Evolutionary conservation across 1,140 invertebrate species (phyloP).

Genomic region (Bombus turneri): DNA sequence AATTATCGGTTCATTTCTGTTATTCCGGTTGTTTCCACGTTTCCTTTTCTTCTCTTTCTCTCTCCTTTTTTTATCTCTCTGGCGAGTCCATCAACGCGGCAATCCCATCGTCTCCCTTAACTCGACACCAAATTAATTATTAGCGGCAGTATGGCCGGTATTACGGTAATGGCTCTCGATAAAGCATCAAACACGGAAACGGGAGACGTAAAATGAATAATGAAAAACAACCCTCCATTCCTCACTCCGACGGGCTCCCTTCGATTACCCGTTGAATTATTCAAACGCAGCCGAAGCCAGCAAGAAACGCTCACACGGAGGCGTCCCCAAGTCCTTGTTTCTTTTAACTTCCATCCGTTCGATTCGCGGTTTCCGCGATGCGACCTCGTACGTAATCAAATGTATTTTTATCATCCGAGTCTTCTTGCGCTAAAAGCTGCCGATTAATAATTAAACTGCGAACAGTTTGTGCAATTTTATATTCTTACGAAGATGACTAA

Average conservation of each 20-base stretch:
- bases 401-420: background rate
- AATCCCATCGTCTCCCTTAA: background rate
- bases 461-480: no score
- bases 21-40: background rate
- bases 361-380: background rate
- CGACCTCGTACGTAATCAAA: background rate
- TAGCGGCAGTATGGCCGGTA: background rate
- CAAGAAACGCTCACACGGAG: background rate
- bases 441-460: background rate
- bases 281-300: constrained; percentile 8
- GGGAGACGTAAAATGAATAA: constrained; percentile 32
- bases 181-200: constrained; percentile 34
- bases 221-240: constrained; percentile 24
- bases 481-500: no score
- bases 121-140: constrained; percentile 28
- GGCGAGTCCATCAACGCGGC: background rate
- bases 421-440: background rate
- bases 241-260: background rate
- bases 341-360: background rate
- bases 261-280: constrained; percentile 39
- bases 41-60: no score
- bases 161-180: constrained; percentile 30
- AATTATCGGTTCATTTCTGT: background rate
- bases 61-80: background rate
- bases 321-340: background rate